Evolutionary conservation across 2,888 invertebrate genomes (phyloP), one percentile per base, ranked within the genome.

Genomic region (Pristionchus exspectatus): DNA sequence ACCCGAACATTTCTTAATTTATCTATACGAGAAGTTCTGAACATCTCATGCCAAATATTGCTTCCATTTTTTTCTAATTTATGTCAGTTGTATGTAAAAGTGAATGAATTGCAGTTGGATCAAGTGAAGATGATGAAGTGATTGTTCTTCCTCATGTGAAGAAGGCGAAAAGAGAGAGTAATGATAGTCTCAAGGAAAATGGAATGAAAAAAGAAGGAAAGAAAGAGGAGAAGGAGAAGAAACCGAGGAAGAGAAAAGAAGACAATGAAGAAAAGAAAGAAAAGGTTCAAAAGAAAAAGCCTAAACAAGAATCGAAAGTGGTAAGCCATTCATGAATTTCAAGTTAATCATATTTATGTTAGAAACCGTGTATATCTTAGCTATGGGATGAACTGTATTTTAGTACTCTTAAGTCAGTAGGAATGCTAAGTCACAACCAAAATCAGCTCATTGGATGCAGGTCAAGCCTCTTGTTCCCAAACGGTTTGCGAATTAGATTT

Each of bases 151-250:
- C 81, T 38, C 38, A 9, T 54, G 33, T 44, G n/a, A 59, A 87
- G 87, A 54, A 66, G 21, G 66, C 21, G 44, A 69, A 87, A 27
- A 44, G 87, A 69, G 69, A 87, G n/a, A 87, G 87, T n/a, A 87
- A 38, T 87, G 87, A 69, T 33, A 87, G 87, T 87, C 21, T 44
- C 66, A 87, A 87, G 69, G 87, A 87, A 38, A 87, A 87, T 84
- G 84, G 59, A 84, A 38, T 33, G 50, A 27, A 44, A 18, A 50
- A 84, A 56, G 30, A 84, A 21, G n/a, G 18, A 44, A 54, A 87
- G 56, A 44, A 66, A 38, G 59, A 30, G 30, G 69, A 44, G n/a
- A 44, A 38, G 38, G 33, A 63, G 87, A 87, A 44, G 69, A 44
- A 44, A 44, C 21, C 24, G 0, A 54, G 21, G 16, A n/a, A 81